A percentile compares a stretch with the other conserved stretches of the same genome.
Evolutionary conservation across 2,797 vertebrate species (phyloP).

Genomic region (Pachyuromys duprasi): DNA sequence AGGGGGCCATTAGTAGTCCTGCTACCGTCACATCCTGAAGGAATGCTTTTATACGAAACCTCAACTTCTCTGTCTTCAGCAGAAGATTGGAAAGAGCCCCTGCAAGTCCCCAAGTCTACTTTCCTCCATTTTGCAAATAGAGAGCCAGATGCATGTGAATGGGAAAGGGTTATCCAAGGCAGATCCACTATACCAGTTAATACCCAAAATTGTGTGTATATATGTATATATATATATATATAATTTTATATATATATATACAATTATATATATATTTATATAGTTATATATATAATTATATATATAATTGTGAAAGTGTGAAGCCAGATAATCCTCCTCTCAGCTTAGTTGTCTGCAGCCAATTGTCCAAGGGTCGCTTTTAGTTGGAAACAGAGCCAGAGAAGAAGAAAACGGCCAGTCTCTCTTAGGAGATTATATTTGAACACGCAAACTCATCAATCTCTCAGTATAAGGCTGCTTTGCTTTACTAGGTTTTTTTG

Average conservation of each 20-base stretch:
- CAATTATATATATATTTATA: too few relatives aligned
- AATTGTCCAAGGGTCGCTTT: conserved; percentile 5
- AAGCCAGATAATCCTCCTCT: neutral
- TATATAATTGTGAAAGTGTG: neutral
- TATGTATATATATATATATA: too few relatives aligned
- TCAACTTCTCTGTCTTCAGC: conserved; percentile 3
- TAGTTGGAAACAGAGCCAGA: conserved; percentile 9
- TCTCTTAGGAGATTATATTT: neutral
- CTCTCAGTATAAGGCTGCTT: neutral
- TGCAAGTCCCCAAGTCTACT: neutral
- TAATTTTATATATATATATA: too few relatives aligned
- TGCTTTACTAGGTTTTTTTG: neutral
- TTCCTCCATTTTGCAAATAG: neutral
- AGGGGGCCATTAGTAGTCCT: neutral
- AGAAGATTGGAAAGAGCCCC: conserved; percentile 11
- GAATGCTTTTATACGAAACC: conserved; percentile 63
- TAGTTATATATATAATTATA: too few relatives aligned
- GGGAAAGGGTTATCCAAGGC: too few relatives aligned
- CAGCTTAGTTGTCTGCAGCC: neutral
- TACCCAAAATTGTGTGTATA: neutral
- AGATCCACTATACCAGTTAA: neutral
- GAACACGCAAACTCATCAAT: neutral
- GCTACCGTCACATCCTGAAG: conserved; percentile 8
- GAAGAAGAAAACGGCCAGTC: neutral
- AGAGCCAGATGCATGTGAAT: neutral